Evolutionary conservation across 2,113 vertebrate genomes (phyloP), one percentile per base, ranked within the genome.

Genomic region (Pelusios castaneus): DNA sequence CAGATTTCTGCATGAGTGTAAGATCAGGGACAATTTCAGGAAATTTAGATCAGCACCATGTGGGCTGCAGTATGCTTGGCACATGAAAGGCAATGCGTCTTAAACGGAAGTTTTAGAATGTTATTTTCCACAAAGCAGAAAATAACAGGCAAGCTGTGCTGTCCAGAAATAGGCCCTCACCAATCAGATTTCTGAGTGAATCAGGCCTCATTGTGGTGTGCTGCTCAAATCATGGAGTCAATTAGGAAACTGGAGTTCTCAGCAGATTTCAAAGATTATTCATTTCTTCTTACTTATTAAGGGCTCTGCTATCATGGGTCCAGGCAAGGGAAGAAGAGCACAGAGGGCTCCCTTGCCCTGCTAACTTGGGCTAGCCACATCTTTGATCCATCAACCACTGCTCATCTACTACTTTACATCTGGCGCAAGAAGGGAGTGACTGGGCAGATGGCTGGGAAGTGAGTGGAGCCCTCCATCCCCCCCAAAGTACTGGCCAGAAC

Each of bases 141-240:
- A 95, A 96, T 88, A 92, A 89, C 84, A 47, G 2, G 13, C 89
- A 97, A 97, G 91, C 85, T 95, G 84, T 96, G 80, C 80, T 85
- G 31, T 78, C 76, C 96, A 83, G 93, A 96, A 95, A 95, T 93
- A 95, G 94, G 77, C 82, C 43, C 87, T 84, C 27, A 83, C 52
- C 55, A 89, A 56, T 91, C 88, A 89, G 60, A 93, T 87, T 95
- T 92, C 86, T 88, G 49, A 78, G 93, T 38, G 94, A 97, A 96
- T 97, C 95, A 97, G 89, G 93, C 41, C 38, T 94, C 93, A 92
- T 96, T 97, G 94, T 97, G 82, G 90, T 73, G 55, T 86, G 79
- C 27, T 85, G 84, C 56, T 95, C 54, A 93, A 96, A 96, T 96
- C 96, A 96, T 63, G 10, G 58, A 95, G 91, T 77, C 45, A 95